These are phyloP conservation scores for Simalia tracyae DNA, from an alignment of 2,797 vertebrate genomes.

Conservation along the genomic window DNA sequence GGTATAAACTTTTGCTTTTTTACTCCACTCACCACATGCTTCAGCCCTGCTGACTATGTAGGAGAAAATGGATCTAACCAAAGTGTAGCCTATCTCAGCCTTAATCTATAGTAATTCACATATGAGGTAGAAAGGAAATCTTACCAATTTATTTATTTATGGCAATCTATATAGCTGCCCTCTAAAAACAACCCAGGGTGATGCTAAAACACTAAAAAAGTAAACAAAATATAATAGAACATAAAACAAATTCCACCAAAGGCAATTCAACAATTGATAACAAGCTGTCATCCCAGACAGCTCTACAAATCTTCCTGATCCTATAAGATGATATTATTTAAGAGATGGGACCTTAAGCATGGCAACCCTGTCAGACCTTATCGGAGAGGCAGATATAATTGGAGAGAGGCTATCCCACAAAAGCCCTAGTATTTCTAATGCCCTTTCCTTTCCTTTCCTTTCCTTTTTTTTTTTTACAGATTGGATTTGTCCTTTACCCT, in stretches of 20 bases:
- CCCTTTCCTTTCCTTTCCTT: background rate
- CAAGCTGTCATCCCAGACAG: background rate
- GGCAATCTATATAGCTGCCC: background rate
- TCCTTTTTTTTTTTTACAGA: constrained; percentile 71
- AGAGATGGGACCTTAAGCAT: background rate
- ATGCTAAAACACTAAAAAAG: background rate
- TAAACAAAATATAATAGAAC: background rate
- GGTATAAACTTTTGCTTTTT: background rate
- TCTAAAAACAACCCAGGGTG: background rate
- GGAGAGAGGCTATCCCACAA: background rate
- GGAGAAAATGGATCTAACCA: background rate
- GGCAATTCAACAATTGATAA: background rate
- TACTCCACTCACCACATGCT: background rate
- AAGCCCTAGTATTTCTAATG: background rate
- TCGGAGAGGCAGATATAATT: background rate
- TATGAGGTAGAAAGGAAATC: background rate
- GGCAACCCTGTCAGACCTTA: background rate
- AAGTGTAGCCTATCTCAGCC: background rate
- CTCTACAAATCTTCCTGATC: background rate
- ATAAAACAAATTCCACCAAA: background rate
- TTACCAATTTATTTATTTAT: constrained; percentile 17
- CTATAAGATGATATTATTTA: background rate
- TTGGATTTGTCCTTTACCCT: constrained; percentile 92
- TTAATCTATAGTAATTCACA: background rate
- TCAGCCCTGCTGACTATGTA: background rate